These are phyloP conservation scores for Diachasmimorpha longicaudata DNA, from an alignment of 1,140 invertebrate species.

Conservation along the genomic window DNA sequence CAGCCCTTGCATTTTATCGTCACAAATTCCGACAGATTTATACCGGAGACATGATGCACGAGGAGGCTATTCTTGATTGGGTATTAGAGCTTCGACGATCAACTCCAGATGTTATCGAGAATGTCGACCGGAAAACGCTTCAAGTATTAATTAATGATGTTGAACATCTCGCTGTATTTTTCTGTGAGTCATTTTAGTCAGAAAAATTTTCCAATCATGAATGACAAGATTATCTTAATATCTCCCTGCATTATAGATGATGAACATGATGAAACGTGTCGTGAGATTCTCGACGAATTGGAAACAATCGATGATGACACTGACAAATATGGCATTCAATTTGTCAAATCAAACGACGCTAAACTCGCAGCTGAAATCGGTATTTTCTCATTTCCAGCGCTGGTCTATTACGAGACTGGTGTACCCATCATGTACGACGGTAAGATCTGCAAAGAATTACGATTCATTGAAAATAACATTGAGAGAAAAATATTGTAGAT, in stretches of 20 bases:
- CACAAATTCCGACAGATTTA: slow-evolving; percentile 91
- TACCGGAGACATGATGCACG: slow-evolving; percentile 86
- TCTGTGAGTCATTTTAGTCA: slow-evolving; percentile 74
- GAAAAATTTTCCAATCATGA: slow-evolving; percentile 23
- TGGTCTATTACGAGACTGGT: slow-evolving; percentile 91
- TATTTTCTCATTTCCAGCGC: slow-evolving; percentile 87
- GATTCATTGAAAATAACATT: slow-evolving; percentile 7
- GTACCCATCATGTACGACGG: slow-evolving; percentile 94
- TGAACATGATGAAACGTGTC: slow-evolving; percentile 69
- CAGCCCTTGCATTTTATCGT: slow-evolving; percentile 87
- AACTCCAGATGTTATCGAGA: slow-evolving; percentile 89
- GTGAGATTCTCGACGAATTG: slow-evolving; percentile 83
- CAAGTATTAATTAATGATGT: slow-evolving; percentile 88
- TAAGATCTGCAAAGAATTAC: slow-evolving; percentile 63
- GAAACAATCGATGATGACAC: slow-evolving; percentile 95
- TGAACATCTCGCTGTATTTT: slow-evolving; percentile 90
- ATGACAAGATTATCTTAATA: slow-evolving; percentile 24
- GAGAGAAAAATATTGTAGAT: not conserved
- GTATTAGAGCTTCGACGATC: slow-evolving; percentile 84
- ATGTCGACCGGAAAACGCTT: slow-evolving; percentile 87
- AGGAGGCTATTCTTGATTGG: slow-evolving; percentile 90
- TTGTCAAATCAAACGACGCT: slow-evolving; percentile 91
- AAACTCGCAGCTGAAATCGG: slow-evolving; percentile 89
- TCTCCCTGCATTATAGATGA: slow-evolving; percentile 64
- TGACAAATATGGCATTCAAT: slow-evolving; percentile 90